Evolutionary conservation across 2,113 vertebrate species (phyloP).

Genomic region (Catharus fuscescens): DNA sequence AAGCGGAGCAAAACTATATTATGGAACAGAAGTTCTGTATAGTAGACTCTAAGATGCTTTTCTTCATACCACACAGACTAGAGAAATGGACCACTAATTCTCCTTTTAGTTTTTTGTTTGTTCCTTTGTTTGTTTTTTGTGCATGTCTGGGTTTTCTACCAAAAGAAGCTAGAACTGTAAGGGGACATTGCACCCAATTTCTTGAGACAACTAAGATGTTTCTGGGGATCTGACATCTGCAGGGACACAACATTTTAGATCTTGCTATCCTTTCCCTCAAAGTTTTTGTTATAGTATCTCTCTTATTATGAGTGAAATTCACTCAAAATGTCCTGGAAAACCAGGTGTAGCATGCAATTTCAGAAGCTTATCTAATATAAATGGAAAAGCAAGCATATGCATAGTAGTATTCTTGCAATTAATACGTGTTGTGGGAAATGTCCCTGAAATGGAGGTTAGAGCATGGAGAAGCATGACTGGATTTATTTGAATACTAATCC

Average conservation of each 20-base stretch:
- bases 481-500: background rate
- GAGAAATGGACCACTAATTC: background rate
- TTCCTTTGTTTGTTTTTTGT: background rate
- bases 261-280: background rate
- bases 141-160: background rate
- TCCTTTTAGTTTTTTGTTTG: background rate
- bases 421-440: background rate
- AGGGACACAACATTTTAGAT: background rate
- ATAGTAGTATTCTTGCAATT: background rate
- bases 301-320: background rate
- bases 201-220: background rate
- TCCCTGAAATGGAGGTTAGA: background rate
- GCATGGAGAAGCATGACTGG: background rate
- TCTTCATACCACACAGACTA: background rate
- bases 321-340: background rate
- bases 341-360: background rate
- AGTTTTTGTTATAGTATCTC: background rate
- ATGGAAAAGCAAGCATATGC: background rate
- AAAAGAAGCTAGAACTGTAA: background rate
- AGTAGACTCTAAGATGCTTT: background rate
- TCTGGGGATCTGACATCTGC: background rate
- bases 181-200: fast-evolving
- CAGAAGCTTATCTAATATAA: background rate
- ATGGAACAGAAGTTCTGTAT: background rate
- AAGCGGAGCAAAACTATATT: background rate